These are phyloP conservation scores for Halyomorpha halys DNA, from an alignment of 1,140 invertebrate genomes.

Conservation along the genomic window DNA sequence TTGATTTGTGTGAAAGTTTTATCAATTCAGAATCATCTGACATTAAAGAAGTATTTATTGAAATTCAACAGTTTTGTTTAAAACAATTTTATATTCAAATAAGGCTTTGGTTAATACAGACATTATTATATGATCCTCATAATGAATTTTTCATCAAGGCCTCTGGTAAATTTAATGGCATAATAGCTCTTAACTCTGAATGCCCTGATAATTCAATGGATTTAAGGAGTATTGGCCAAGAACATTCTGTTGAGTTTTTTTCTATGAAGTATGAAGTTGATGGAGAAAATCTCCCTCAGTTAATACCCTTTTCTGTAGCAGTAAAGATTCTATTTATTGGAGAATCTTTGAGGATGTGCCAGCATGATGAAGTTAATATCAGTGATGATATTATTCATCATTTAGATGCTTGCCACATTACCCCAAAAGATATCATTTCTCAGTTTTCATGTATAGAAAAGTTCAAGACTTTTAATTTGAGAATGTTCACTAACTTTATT, in stretches of 20 bases:
- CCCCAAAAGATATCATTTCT: neutral
- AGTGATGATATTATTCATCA: neutral
- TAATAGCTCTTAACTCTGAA: too few species aligned
- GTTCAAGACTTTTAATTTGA: neutral
- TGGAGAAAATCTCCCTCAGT: conserved; percentile 11
- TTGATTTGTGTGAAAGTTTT: conserved; percentile 19
- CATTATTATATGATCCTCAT: conserved; percentile 13
- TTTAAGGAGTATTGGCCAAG: too few species aligned
- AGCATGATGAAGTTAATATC: neutral
- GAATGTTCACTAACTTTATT: conserved; percentile 9
- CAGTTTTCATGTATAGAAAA: conserved; percentile 1
- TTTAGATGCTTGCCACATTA: neutral
- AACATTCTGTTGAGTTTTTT: too few species aligned
- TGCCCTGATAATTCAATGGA: too few species aligned
- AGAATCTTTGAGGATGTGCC: conserved; percentile 14
- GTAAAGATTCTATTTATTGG: conserved; percentile 17
- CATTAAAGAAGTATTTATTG: conserved; percentile 17
- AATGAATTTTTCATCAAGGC: conserved; percentile 15
- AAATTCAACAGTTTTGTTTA: conserved; percentile 16
- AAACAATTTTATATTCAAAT: conserved; percentile 20
- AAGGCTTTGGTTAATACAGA: conserved; percentile 17
- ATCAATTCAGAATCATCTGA: neutral
- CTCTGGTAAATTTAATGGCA: too few species aligned
- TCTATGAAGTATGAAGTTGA: neutral
- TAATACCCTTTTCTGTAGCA: conserved; percentile 11